Base-by-base conservation (phyloP, 2,797 vertebrate species). In the Heliangelus exortis region DNA sequence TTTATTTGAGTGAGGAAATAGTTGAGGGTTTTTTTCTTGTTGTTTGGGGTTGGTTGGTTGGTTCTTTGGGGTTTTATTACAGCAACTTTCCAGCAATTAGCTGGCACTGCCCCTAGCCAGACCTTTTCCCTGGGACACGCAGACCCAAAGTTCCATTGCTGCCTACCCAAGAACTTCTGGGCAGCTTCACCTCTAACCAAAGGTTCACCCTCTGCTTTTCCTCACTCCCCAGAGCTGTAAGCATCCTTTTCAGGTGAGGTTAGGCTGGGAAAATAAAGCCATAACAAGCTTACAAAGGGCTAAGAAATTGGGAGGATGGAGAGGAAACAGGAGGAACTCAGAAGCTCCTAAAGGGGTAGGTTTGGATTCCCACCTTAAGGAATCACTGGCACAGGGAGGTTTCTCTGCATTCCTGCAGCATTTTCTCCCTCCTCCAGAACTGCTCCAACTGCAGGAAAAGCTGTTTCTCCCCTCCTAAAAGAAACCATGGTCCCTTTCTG, bases 251-350 rank as follows among this genome's bases (percentile, higher is more conserved):
- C 41, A 72, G 55, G 20, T 5, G 9, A 45, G 34, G 28, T 21
- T 18, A 54, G 15, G 26, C 59, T 26, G 33, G 65, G 69, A 53
- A 88, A 71, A 63, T 43, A 63, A 58, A 77, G 16, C 41, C 45
- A 15, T 45, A 55, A 6, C 2, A 55, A n/a, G 8, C n/a, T 73
- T 59, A 28, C 18, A 50, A 74, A 28, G 20, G 17, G 22, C 21
- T 74, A 19, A 2, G 8, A 25, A 4, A 33, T 10, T 15, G 5
- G 2, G 51, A 78, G 31, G 72, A 66, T 50, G 33, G 47, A 47
- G 15, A 34, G 33, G 36, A 55, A 22, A 33, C 1, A 4, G 20
- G 17, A 68, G 14, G 25, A 63, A 87, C 15, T 0, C 0, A 25
- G 17, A 47, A 47, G 48, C 8, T 75, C 33, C 36, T 61, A 13